Evolutionary conservation across 1,140 invertebrate species (phyloP), one percentile per base, ranked within the genome.

Genomic region (Holotrichia oblita): DNA sequence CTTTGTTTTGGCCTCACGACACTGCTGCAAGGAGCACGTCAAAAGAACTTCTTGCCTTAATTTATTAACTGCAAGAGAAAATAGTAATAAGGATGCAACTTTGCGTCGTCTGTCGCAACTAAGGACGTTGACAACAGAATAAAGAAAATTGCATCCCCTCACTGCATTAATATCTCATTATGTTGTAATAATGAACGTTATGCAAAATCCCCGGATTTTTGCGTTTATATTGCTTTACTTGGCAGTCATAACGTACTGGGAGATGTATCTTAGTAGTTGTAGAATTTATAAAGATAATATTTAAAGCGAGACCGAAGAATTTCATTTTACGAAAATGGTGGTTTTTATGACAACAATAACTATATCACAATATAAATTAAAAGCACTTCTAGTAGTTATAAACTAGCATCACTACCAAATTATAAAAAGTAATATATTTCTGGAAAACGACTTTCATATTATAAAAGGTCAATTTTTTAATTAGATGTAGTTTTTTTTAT

Each of bases 151-250:
- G 48, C 48, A 55, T 17, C 12, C 48, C n/a, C 14, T 17, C n/a
- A 17, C 3, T 55, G 48, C 48, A 17, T 55, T 55, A 55, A 55
- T 55, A 14, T 17, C 14, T 55, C 14, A 55, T 55, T 55, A 55
- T 55, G n/a, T 17, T 17, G 48, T 55, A 55, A 55, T 55, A 17
- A 17, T 55, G 48, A 55, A 55, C 17, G 7, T 55, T 55, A 17
- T 55, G 48, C 14, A 55, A 55, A 55, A 55, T 14, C n/a, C 14
- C 12, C 6, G 12, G 48, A 55, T 55, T 55, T 55, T 55, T 55
- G 48, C 48, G 48, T 55, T 55, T 55, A 55, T 55, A 55, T 17
- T n/a, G 6, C 48, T 55, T n/a, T 55, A 55, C n/a, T 55, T 17
- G 14, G 48, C n/a, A 55, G n/a, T 55, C 14, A 34, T 55, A 55